Evolutionary conservation across 37 sponge, comb jelly and placozoan genomes (phyloP).

Genomic region (Chondrosia reniformis): DNA sequence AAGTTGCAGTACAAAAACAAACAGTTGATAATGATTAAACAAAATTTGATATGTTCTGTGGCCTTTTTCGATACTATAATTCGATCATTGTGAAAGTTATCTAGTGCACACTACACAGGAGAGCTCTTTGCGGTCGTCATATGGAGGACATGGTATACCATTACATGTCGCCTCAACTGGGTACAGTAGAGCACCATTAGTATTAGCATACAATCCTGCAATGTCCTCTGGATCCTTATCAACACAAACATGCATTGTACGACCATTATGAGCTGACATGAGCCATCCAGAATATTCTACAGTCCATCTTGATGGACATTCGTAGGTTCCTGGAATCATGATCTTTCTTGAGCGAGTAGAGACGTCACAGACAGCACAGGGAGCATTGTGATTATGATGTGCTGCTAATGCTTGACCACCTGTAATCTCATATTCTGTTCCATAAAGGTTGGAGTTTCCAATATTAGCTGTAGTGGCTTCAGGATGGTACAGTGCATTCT

Average conservation of each 20-base stretch:
- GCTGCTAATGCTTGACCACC: neutral
- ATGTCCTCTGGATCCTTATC: neutral
- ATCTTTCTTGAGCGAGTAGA: slow-evolving; percentile 17
- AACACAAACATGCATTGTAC: neutral
- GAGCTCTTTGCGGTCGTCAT: neutral
- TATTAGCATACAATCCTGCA: neutral
- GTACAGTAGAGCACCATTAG: neutral
- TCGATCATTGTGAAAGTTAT: no score
- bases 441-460: slow-evolving; percentile 15
- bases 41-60: no score
- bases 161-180: neutral
- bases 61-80: no score
- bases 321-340: slow-evolving; percentile 45
- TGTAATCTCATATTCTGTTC: slow-evolving; percentile 28
- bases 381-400: slow-evolving; percentile 24
- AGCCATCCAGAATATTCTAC: slow-evolving; percentile 55
- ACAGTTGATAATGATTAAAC: no score
- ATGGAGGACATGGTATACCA: slow-evolving; percentile 3
- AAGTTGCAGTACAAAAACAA: no score
- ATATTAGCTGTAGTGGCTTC: slow-evolving; percentile 12
- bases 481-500: slow-evolving; percentile 19
- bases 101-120: neutral
- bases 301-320: slow-evolving; percentile 47
- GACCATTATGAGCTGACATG: slow-evolving; percentile 13
- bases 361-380: slow-evolving; percentile 57